Conservation (phyloP, 2,888 invertebrate genomes). For the Acleris literana region DNA sequence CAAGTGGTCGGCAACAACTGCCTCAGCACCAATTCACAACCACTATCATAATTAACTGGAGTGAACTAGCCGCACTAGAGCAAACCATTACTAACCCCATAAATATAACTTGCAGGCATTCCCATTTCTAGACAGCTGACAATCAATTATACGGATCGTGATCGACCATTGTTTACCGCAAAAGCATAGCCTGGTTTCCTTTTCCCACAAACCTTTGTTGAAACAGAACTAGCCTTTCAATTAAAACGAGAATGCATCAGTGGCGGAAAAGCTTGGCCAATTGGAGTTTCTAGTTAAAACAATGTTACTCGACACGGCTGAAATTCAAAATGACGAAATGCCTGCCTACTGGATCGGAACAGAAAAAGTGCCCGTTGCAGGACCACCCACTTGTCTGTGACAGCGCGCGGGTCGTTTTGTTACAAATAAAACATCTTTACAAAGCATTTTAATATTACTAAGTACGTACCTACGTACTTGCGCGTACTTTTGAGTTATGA, state of each 20-base stretch:
- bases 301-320: neutral
- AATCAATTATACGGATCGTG: no score
- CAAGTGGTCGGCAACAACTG: constrained; percentile 14
- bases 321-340: constrained; percentile 27
- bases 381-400: constrained; percentile 64
- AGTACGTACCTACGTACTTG: neutral
- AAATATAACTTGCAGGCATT: no score
- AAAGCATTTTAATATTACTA: constrained; percentile 35
- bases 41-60: no score
- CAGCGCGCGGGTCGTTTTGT: constrained; percentile 64
- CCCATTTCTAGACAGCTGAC: no score
- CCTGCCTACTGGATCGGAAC: constrained; percentile 45
- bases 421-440: constrained; percentile 58
- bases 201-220: no score
- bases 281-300: constrained; percentile 4
- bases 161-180: no score
- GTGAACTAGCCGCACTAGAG: no score
- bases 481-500: no score
- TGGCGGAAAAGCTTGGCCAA: neutral
- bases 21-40: neutral
- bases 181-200: no score
- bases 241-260: no score
- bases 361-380: constrained; percentile 67
- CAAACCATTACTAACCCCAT: no score
- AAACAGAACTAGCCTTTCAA: no score